These are phyloP conservation scores for Pandemis corylana DNA, from an alignment of 2,888 invertebrate species.

Conservation along the genomic window DNA sequence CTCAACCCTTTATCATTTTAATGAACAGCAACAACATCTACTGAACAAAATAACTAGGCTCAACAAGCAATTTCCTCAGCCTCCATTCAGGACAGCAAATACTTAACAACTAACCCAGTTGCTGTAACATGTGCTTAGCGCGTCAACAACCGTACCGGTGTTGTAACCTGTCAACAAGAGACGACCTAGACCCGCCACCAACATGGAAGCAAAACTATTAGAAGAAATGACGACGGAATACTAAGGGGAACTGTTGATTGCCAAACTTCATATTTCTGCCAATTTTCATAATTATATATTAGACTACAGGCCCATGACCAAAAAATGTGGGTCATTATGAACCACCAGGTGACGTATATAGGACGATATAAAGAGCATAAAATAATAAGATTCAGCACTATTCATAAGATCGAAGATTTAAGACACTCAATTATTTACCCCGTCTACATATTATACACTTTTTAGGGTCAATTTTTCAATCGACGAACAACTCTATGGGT, in stretches of 20 bases:
- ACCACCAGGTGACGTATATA: no score
- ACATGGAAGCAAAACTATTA: slow-evolving; percentile 13
- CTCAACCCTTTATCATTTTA: neutral
- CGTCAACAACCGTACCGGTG: slow-evolving; percentile 21
- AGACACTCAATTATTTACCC: no score
- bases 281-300: no score
- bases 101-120: slow-evolving; percentile 21
- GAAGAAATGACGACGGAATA: neutral
- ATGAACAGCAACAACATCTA: neutral
- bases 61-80: neutral
- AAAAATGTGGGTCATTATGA: no score
- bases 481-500: no score
- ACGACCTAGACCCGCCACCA: slow-evolving; percentile 22
- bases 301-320: no score
- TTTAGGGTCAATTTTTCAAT: no score
- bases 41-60: neutral
- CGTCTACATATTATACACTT: no score
- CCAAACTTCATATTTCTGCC: no score
- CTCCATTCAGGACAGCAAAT: slow-evolving; percentile 9
- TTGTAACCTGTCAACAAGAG: slow-evolving; percentile 14
- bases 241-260: neutral
- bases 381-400: no score
- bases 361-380: no score
- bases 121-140: slow-evolving; percentile 21
- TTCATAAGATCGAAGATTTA: no score